Conservation (phyloP, 2,797 vertebrate genomes). For the Ptychadena robeensis region DNA sequence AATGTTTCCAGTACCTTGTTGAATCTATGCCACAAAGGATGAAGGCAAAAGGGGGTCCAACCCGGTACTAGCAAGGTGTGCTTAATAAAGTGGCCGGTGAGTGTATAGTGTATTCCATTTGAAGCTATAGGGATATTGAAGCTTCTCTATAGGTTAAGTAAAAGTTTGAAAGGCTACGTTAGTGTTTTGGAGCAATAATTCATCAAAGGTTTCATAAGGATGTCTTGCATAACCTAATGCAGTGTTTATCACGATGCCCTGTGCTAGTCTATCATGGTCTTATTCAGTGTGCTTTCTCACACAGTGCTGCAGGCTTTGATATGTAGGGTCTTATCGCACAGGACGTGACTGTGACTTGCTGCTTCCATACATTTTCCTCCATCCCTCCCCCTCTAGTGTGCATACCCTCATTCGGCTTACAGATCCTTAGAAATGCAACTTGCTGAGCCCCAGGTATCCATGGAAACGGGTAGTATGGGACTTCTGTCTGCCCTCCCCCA, state of each 20-base stretch:
- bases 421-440: slow-evolving; percentile 52
- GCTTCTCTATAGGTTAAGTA: no score
- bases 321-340: slow-evolving; percentile 1
- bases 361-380: slow-evolving; percentile 2
- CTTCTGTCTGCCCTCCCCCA: slow-evolving; percentile 58
- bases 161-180: no score
- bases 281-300: slow-evolving; percentile 17
- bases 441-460: slow-evolving; percentile 61
- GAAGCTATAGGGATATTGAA: no score
- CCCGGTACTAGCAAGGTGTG: no score
- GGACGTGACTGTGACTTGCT: background rate
- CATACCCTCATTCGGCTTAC: slow-evolving; percentile 52
- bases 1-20: no score
- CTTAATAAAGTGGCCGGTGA: no score
- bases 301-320: background rate
- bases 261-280: background rate
- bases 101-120: no score
- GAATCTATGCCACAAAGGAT: no score
- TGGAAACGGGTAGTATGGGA: slow-evolving; percentile 62
- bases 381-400: slow-evolving; percentile 32
- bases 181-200: no score
- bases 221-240: background rate
- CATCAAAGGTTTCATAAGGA: no score
- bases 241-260: background rate
- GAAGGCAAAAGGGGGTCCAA: no score